Evolutionary conservation across 2,113 vertebrate genomes (phyloP).

Genomic region (Macaca mulatta): DNA sequence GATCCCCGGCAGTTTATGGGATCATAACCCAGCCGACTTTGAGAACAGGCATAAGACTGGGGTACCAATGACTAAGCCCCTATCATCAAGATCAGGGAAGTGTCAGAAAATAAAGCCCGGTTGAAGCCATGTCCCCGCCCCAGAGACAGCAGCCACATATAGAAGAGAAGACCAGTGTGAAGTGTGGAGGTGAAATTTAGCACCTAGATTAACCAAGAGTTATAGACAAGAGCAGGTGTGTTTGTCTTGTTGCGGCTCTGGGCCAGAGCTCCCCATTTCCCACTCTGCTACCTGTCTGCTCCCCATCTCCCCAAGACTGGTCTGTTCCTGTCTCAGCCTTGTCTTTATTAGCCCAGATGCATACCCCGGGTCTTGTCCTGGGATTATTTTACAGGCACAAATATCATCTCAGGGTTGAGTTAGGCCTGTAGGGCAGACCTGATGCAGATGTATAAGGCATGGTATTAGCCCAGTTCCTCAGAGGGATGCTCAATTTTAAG

Average conservation of each 20-base stretch:
- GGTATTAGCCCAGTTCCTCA: background rate
- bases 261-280: background rate
- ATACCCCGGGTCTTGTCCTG: background rate
- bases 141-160: background rate
- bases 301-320: background rate
- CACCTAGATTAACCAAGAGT: background rate
- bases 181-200: background rate
- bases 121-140: background rate
- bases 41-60: background rate
- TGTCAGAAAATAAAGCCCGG: background rate
- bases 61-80: background rate
- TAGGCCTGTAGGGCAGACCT: rapidly evolving
- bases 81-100: background rate
- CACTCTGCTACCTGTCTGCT: background rate
- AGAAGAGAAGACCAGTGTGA: background rate
- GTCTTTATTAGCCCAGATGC: background rate
- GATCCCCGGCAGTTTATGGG: background rate
- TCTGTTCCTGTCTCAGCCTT: background rate
- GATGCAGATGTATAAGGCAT: no score
- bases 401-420: background rate
- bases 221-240: background rate
- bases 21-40: background rate
- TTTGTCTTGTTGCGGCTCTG: background rate
- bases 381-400: background rate
- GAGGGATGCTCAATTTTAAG: background rate